A percentile compares a stretch with the other conserved stretches of the same genome.
Conservation (phyloP, 2,888 invertebrate genomes). For the Exephanes ischioxanthus region DNA sequence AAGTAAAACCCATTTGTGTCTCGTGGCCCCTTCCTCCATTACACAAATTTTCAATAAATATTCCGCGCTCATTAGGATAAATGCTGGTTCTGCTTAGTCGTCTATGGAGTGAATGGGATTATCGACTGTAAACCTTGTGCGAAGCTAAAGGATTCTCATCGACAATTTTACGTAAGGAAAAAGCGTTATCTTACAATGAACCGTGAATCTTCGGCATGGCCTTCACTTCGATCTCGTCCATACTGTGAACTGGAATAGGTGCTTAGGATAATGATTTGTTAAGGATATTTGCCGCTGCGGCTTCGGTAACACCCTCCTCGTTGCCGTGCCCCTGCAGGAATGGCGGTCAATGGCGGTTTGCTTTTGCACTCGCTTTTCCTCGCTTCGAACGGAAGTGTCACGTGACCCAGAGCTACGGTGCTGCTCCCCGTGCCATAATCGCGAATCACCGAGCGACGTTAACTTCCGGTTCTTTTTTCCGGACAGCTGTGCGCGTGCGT, state of each 20-base stretch:
- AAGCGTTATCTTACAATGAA: conserved; percentile 21
- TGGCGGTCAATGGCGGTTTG: background rate
- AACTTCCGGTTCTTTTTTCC: conserved; percentile 8
- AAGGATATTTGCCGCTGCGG: background rate
- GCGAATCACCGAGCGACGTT: background rate
- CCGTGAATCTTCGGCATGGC: background rate
- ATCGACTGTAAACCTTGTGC: background rate
- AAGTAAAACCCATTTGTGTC: no score
- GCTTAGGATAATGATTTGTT: background rate
- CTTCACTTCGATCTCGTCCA: background rate
- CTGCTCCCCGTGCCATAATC: conserved; percentile 19
- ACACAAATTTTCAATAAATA: no score
- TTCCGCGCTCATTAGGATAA: no score
- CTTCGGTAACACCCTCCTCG: background rate
- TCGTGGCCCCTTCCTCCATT: no score
- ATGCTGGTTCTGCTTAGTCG: no score
- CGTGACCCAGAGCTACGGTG: conserved; percentile 10
- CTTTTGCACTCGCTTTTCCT: no score
- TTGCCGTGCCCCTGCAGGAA: conserved; percentile 1
- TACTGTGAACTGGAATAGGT: background rate
- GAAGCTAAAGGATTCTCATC: background rate
- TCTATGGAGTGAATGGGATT: no score
- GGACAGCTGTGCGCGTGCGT: conserved; percentile 12
- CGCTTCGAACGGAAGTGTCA: background rate
- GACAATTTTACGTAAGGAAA: background rate